A percentile compares a stretch with the other conserved stretches of the same genome.
Evolutionary conservation across 1,140 invertebrate genomes (phyloP).

Genomic region (Drosophila parabipectinata): DNA sequence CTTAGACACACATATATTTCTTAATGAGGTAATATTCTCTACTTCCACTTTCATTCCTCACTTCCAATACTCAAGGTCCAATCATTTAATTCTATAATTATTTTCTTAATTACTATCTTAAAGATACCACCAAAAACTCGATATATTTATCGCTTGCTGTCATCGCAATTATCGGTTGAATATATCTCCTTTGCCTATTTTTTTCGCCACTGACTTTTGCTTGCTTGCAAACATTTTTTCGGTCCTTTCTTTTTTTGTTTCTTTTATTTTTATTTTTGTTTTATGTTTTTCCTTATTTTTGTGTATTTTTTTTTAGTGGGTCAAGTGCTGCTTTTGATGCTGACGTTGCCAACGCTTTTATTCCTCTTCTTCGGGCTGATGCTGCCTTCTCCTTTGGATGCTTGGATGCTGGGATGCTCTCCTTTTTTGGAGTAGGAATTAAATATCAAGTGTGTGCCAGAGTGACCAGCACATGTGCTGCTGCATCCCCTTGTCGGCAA

Average conservation of each 20-base stretch:
- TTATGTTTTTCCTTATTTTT: constrained; percentile 7
- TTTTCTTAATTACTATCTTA: background rate
- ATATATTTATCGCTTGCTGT: background rate
- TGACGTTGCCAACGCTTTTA: constrained; percentile 69
- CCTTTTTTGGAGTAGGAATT: constrained; percentile 75
- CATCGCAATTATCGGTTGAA: constrained; percentile 11
- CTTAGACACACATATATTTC: too few relatives aligned
- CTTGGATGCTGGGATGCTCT: constrained; percentile 24
- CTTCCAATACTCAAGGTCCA: too few relatives aligned
- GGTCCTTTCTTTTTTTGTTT: constrained; percentile 12
- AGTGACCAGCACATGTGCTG: constrained; percentile 55
- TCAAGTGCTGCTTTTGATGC: constrained; percentile 77
- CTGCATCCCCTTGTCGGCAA: constrained; percentile 20
- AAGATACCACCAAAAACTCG: background rate
- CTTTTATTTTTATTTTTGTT: constrained; percentile 6
- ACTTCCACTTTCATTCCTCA: too few relatives aligned
- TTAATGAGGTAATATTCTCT: too few relatives aligned
- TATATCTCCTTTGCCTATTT: background rate
- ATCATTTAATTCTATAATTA: too few relatives aligned
- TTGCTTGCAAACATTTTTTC: constrained; percentile 48
- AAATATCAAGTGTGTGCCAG: constrained; percentile 66
- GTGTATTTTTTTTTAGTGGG: constrained; percentile 40
- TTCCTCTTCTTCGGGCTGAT: constrained; percentile 23
- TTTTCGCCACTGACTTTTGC: constrained; percentile 36
- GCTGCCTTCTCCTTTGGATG: constrained; percentile 41